Evolutionary conservation across 2,113 vertebrate species (phyloP).

Genomic region (Pardalotus punctatus): DNA sequence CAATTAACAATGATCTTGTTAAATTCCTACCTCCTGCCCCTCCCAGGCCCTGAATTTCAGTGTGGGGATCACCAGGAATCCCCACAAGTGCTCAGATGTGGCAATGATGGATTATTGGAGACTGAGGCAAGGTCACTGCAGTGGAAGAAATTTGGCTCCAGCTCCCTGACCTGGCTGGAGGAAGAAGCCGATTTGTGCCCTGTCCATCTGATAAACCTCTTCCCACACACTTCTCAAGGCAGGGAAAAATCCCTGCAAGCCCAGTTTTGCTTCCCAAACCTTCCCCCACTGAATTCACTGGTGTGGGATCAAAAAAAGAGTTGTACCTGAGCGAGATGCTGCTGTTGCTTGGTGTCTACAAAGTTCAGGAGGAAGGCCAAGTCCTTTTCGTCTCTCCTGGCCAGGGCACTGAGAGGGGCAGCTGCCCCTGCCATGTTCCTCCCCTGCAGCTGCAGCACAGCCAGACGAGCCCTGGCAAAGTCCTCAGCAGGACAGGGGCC

Average conservation of each 20-base stretch:
- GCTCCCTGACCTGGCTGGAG: background rate
- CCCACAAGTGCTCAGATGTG: background rate
- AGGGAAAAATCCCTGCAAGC: background rate
- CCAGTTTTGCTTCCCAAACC: background rate
- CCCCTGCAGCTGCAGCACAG: slow-evolving; percentile 82
- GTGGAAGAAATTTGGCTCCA: background rate
- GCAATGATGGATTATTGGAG: background rate
- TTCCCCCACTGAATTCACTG: background rate
- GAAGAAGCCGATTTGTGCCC: background rate
- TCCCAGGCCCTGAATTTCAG: background rate
- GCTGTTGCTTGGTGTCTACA: slow-evolving; percentile 71
- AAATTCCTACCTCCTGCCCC: background rate
- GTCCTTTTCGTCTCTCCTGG: slow-evolving; percentile 72
- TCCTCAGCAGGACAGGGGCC: slow-evolving; percentile 70
- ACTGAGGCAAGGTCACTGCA: background rate
- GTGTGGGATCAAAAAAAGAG: too few relatives aligned
- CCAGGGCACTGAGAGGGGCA: slow-evolving; percentile 76
- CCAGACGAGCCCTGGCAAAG: slow-evolving; percentile 76
- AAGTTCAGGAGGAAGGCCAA: slow-evolving; percentile 80
- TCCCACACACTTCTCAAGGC: background rate
- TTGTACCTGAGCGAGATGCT: slow-evolving; percentile 80
- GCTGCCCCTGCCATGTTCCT: slow-evolving; percentile 69
- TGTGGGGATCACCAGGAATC: background rate
- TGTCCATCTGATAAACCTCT: background rate
- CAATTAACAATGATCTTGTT: background rate